Evolutionary conservation across 1,140 invertebrate species (phyloP), one percentile per base, ranked within the genome.

Genomic region (Paracyclopina nana): DNA sequence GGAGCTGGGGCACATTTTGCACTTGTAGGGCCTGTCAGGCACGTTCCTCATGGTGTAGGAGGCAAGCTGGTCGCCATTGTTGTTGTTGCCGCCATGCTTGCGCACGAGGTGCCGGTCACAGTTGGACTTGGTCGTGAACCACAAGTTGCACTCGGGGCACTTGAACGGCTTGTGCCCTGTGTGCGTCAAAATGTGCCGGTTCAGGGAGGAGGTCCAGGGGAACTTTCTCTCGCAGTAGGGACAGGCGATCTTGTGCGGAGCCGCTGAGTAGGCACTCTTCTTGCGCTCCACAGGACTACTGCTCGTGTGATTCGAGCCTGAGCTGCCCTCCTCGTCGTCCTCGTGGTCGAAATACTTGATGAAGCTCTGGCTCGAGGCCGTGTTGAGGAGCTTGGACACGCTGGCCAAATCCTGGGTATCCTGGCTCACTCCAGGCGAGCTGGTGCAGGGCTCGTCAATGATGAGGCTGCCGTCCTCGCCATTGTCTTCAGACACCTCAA

Each of bases 51-150:
- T 73, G 11, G 72, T 63, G 55, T 69, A 72, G 3, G 63, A 66
- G n/a, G n/a, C n/a, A n/a, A n/a, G n/a, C 27, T 68, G 65, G 41
- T 60, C 69, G 8, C 29, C 31, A 11, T 18, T 20, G 8, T 18
- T 43, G n/a, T 42, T 26, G 50, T 67, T 69, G 11, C 65, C 72
- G 20, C 75, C 80, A 60, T 94, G 88, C 61, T 92, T 92, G 12
- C 87, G 69, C 20, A 88, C 65, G 48, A 94, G 63, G 62, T 96
- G 91, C 11, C 91, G 77, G 58, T 95, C 91, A 62, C 91, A 87
- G 63, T 96, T 96, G 1, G 86, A 92, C 60, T 96, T 96, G 0
- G 90, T 96, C 3, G 90, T 95, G 63, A 96, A 96, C 0, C 86
- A 72, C 0, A 95, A 70, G 0, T 80, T 78, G 61, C 91, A 96